Percentiles rank a stretch among this genome's conserved stretches.
Conservation (phyloP, 2,113 vertebrate species). For the Heliornis fulica region DNA sequence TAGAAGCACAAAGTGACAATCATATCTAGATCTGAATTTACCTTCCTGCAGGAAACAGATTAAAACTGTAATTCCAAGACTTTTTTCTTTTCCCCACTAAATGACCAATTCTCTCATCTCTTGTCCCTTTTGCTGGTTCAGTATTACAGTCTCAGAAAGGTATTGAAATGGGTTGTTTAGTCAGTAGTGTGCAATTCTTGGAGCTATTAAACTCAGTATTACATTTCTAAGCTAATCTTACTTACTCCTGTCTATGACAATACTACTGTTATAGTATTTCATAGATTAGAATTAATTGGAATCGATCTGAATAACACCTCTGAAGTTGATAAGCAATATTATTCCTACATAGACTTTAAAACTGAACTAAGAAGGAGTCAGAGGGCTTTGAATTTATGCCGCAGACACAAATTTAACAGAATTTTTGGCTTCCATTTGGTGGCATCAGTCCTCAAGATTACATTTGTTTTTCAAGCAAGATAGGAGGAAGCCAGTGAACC, state of each 20-base stretch:
- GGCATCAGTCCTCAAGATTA: neutral
- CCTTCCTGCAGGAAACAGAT: neutral
- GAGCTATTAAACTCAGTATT: neutral
- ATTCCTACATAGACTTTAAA: neutral
- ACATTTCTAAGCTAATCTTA: neutral
- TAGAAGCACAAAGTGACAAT: neutral
- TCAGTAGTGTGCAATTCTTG: neutral
- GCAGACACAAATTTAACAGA: neutral
- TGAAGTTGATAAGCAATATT: neutral
- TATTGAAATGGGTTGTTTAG: neutral
- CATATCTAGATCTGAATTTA: neutral
- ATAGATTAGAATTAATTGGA: neutral
- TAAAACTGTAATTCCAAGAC: neutral
- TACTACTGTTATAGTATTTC: neutral
- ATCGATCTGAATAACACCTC: neutral
- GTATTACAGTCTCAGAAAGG: neutral
- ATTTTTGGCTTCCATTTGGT: neutral
- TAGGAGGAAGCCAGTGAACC: neutral
- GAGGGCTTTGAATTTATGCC: neutral
- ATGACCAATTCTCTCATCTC: neutral
- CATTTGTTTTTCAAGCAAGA: neutral
- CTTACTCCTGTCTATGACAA: neutral
- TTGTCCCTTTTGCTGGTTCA: neutral
- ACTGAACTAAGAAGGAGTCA: neutral
- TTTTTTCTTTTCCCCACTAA: neutral